Evolutionary conservation across 1,140 invertebrate genomes (phyloP).

Genomic region (Halesus radiatus): DNA sequence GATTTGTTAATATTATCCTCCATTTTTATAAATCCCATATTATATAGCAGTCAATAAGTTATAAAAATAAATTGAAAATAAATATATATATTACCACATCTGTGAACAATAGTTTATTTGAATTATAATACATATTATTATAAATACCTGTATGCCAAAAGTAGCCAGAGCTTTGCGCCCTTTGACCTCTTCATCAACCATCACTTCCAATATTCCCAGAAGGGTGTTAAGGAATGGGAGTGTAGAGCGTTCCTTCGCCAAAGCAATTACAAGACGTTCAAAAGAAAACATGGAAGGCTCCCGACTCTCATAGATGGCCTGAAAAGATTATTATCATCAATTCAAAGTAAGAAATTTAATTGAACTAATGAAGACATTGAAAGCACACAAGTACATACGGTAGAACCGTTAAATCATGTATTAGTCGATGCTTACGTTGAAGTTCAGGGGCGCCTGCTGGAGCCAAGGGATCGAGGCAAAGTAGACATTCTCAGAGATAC

Average conservation of each 20-base stretch:
- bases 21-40: no score
- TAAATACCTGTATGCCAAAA: slow-evolving; percentile 61
- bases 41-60: no score
- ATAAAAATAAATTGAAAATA: no score
- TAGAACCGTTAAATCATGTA: no score
- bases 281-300: slow-evolving; percentile 94
- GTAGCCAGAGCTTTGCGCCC: slow-evolving; percentile 65
- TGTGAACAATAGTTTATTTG: not conserved
- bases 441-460: slow-evolving; percentile 79
- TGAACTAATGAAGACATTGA: no score
- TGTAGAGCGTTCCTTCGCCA: slow-evolving; percentile 81
- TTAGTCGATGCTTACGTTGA: slow-evolving; percentile 79
- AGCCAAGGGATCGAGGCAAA: slow-evolving; percentile 91
- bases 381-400: no score
- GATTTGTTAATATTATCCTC: no score
- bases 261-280: slow-evolving; percentile 85
- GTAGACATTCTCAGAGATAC: slow-evolving; percentile 93
- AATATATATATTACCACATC: not conserved
- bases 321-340: slow-evolving; percentile 12
- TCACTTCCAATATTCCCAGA: slow-evolving; percentile 63
- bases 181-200: slow-evolving; percentile 63
- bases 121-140: not conserved
- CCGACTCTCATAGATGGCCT: slow-evolving; percentile 87
- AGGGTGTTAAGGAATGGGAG: slow-evolving; percentile 77
- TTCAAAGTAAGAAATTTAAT: not conserved